phyloP scores from a whole-genome alignment of 2,113 vertebrate species.

The Anarhynchus alexandrinus region DNA sequence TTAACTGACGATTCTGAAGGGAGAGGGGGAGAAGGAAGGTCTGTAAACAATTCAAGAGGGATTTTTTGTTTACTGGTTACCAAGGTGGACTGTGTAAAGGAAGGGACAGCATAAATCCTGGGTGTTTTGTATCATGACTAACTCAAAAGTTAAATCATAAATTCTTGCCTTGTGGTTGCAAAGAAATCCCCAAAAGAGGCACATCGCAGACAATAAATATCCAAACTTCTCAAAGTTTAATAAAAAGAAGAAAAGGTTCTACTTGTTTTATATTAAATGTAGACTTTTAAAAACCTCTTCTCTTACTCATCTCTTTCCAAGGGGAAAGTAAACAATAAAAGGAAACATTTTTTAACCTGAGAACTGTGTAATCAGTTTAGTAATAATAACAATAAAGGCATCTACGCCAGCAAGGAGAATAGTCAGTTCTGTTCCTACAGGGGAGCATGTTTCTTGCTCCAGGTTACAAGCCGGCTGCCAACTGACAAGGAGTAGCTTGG shows the following conservation, averaged over 20 bases:
- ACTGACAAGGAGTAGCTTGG: not conserved
- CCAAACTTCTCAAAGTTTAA: not conserved
- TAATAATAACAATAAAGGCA: not conserved
- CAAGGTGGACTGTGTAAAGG: not conserved
- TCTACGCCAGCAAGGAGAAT: too few relatives aligned
- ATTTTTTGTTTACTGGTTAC: not conserved
- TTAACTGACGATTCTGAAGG: not conserved
- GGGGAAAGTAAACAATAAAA: not conserved
- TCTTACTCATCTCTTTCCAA: not conserved
- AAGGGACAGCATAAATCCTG: not conserved
- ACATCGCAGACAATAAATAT: not conserved
- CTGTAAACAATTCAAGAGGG: not conserved
- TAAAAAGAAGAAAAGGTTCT: not conserved
- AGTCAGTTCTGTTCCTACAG: rapidly evolving
- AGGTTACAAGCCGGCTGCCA: not conserved
- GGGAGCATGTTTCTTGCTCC: not conserved
- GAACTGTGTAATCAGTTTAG: not conserved
- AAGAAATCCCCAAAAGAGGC: not conserved
- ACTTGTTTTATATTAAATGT: not conserved
- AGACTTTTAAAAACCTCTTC: not conserved
- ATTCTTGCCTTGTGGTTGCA: not conserved
- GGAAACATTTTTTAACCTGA: not conserved
- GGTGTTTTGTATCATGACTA: not conserved
- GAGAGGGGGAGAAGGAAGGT: not conserved
- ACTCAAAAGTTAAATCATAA: not conserved